phyloP scores from a whole-genome alignment of 1,140 invertebrate species.

The Bombus vancouverensis region DNA sequence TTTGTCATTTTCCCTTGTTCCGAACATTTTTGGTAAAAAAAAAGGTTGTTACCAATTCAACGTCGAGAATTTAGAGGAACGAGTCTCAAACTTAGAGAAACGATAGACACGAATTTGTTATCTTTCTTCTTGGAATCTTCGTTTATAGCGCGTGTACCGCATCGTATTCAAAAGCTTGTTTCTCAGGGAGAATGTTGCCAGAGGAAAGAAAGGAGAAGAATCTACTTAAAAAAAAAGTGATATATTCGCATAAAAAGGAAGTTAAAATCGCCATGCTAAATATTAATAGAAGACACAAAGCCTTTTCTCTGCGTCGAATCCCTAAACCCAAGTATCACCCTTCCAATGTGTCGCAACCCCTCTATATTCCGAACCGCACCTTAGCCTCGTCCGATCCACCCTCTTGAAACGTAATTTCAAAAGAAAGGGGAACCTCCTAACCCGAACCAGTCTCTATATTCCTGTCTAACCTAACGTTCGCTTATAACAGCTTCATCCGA shows the following conservation, averaged over 20 bases:
- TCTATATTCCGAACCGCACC: neutral
- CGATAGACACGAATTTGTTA: neutral
- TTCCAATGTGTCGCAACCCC: neutral
- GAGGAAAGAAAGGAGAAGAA: neutral
- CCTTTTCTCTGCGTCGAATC: neutral
- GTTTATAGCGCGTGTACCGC: no score
- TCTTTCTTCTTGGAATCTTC: neutral
- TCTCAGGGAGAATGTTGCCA: neutral
- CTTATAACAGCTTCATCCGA: neutral
- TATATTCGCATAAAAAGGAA: neutral
- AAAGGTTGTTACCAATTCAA: neutral
- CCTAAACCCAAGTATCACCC: neutral
- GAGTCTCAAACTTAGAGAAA: no score
- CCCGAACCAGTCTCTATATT: neutral
- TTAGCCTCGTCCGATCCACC: neutral
- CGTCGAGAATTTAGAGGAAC: neutral
- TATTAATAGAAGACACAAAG: neutral
- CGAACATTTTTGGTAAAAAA: no score
- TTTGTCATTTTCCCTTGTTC: no score
- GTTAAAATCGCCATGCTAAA: neutral
- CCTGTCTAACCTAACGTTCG: neutral
- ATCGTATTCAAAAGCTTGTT: no score
- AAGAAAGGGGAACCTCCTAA: neutral
- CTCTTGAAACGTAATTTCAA: conserved; percentile 6
- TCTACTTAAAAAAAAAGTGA: neutral